phyloP scores from a whole-genome alignment of 2,888 invertebrate species.

The Diarsia rubi region DNA sequence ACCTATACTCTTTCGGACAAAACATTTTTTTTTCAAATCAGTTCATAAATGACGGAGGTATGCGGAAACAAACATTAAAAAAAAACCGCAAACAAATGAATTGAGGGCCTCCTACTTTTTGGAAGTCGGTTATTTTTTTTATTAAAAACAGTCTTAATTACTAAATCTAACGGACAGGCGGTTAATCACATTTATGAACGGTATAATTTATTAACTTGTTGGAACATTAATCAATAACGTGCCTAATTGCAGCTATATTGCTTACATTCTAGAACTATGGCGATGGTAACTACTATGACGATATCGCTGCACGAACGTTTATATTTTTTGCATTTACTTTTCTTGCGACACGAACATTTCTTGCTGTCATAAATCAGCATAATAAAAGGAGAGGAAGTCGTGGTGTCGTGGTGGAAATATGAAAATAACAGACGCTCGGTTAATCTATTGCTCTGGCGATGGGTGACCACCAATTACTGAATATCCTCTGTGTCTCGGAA shows the following conservation, averaged over 20 bases:
- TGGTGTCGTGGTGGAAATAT: no score
- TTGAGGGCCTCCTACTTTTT: no score
- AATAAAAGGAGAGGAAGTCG: neutral
- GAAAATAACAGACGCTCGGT: no score
- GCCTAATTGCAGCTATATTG: neutral
- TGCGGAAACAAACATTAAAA: no score
- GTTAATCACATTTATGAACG: constrained; percentile 39
- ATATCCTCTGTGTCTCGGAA: no score
- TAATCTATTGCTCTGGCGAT: no score
- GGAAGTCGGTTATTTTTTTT: no score
- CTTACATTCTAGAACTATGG: neutral
- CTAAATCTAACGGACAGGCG: constrained; percentile 17
- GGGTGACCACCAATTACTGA: no score
- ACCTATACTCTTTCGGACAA: no score
- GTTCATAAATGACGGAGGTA: no score
- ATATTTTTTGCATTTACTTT: neutral
- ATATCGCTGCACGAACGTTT: neutral
- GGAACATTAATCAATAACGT: constrained; percentile 13
- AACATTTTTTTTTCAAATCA: no score
- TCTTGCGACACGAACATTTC: neutral
- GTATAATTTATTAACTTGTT: constrained; percentile 6
- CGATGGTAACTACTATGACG: neutral
- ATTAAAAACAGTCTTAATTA: constrained; percentile 16
- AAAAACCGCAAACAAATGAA: no score
- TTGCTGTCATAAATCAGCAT: neutral